Percentiles rank a stretch among this genome's conserved stretches.
phyloP scores from a whole-genome alignment of 2,888 invertebrate species.

The Prionchulus punctatus region DNA sequence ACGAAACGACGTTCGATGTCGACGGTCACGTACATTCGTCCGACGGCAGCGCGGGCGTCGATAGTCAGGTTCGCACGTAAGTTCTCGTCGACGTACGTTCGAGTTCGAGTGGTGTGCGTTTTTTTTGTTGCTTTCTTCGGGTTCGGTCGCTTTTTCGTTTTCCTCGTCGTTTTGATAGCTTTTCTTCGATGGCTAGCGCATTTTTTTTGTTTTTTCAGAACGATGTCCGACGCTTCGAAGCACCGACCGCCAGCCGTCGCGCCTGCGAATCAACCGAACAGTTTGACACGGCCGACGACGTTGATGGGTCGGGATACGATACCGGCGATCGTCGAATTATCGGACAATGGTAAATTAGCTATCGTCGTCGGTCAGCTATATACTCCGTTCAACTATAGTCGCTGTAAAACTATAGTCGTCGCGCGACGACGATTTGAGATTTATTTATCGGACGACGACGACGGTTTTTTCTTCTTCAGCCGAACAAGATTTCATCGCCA shows the following conservation, averaged over 20 bases:
- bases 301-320: slow-evolving; percentile 43
- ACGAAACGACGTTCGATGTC: slow-evolving; percentile 57
- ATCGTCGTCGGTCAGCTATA: no score
- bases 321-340: slow-evolving; percentile 82
- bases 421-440: not conserved
- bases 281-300: not conserved
- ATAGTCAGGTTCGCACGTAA: no score
- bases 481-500: slow-evolving; percentile 74
- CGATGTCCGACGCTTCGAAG: not conserved
- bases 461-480: slow-evolving; percentile 32
- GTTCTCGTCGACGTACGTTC: no score
- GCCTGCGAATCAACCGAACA: not conserved
- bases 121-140: no score
- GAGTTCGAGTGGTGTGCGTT: no score
- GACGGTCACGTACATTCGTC: slow-evolving; percentile 84
- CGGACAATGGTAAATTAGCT: slow-evolving; percentile 51
- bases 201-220: no score
- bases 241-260: not conserved
- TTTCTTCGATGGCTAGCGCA: no score
- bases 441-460: not conserved
- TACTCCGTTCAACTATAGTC: no score
- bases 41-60: no score
- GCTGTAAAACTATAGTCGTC: no score
- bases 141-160: no score
- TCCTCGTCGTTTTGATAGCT: no score